Evolutionary conservation across 2,888 invertebrate genomes (phyloP).

Genomic region (Ariolimax columbianus): DNA sequence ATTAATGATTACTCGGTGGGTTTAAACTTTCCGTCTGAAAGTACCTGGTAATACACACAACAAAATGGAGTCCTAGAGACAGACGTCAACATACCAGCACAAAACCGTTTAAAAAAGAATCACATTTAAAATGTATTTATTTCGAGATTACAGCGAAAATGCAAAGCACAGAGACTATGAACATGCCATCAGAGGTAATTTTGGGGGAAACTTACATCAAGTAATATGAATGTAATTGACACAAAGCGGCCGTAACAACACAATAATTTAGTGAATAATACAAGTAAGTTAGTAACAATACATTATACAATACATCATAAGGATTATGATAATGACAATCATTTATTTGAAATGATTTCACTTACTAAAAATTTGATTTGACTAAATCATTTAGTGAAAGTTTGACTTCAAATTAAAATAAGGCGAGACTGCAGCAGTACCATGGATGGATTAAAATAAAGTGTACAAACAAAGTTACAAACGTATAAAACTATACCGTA

Average conservation of each 20-base stretch:
- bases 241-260: too few species aligned
- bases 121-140: constrained; percentile 54
- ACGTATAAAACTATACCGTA: too few species aligned
- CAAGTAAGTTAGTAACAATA: not conserved
- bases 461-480: too few species aligned
- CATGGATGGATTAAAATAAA: too few species aligned
- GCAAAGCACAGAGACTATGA: constrained; percentile 52
- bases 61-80: constrained; percentile 40
- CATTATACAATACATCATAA: not conserved
- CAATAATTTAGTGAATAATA: not conserved
- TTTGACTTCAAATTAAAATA: too few species aligned
- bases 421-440: too few species aligned
- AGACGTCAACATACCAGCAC: not conserved
- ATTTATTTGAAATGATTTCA: not conserved
- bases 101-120: too few species aligned
- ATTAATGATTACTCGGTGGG: not conserved
- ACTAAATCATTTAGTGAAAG: too few species aligned
- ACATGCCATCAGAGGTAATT: constrained; percentile 30
- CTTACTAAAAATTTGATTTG: not conserved
- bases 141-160: constrained; percentile 54
- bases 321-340: not conserved
- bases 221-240: too few species aligned
- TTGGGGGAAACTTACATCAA: too few species aligned
- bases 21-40: not conserved
- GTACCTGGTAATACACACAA: not conserved